phyloP scores from a whole-genome alignment of 2,797 vertebrate species.

The Chrosomus eos region DNA sequence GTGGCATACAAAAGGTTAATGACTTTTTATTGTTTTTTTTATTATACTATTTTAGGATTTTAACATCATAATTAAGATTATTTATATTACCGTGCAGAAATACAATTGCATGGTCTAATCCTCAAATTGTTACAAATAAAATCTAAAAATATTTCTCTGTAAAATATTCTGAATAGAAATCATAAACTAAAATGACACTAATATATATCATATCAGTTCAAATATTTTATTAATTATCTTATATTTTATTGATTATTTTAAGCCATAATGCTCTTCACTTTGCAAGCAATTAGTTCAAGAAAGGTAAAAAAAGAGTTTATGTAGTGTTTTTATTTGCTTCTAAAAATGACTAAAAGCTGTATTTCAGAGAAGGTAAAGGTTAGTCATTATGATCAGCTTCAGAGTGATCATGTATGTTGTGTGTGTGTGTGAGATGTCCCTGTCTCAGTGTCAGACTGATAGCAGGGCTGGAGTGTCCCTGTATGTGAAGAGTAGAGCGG shows the following conservation, averaged over 20 bases:
- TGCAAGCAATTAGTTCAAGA: not conserved
- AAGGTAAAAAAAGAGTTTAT: not conserved
- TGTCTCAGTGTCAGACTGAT: not conserved
- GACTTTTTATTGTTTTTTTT: not conserved
- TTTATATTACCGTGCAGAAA: not conserved
- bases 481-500: conserved; percentile 71
- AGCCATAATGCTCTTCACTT: not conserved
- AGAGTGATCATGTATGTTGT: not conserved
- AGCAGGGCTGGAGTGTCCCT: conserved; percentile 63
- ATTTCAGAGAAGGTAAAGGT: not conserved
- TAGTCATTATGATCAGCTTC: too few species aligned
- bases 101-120: not conserved
- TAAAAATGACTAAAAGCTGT: not conserved
- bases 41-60: not conserved
- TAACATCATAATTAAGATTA: not conserved
- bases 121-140: not conserved
- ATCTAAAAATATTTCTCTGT: not conserved
- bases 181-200: not conserved
- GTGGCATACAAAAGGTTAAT: not conserved
- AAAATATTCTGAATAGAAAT: not conserved
- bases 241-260: not conserved
- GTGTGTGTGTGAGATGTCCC: not conserved
- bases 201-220: not conserved
- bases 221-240: not conserved
- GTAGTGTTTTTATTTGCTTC: not conserved